Conservation (phyloP, 1,140 invertebrate genomes). For the Colletes latitarsis region DNA sequence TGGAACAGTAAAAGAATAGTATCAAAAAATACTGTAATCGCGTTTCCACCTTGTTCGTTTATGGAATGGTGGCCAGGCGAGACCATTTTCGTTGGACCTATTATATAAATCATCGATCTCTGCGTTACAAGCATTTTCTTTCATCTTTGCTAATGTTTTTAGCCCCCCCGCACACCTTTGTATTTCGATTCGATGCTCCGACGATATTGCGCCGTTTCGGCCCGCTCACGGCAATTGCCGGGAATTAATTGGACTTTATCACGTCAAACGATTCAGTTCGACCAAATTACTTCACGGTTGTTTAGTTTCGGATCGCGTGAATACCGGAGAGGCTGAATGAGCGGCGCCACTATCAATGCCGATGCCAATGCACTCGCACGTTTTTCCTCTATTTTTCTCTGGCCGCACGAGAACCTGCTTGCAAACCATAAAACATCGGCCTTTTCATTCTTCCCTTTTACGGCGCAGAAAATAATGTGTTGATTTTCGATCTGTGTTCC, state of each 20-base stretch:
- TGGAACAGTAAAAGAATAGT: too few relatives aligned
- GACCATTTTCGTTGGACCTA: too few relatives aligned
- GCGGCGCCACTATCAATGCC: slow-evolving; percentile 44
- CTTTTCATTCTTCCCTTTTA: slow-evolving; percentile 13
- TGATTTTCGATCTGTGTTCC: slow-evolving; percentile 21
- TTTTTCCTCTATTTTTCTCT: slow-evolving; percentile 39
- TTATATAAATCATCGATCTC: too few relatives aligned
- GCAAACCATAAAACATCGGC: slow-evolving; percentile 25
- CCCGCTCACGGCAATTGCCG: slow-evolving; percentile 40
- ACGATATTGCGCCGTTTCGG: slow-evolving; percentile 36
- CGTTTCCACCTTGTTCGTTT: too few relatives aligned
- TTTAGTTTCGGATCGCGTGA: slow-evolving; percentile 65
- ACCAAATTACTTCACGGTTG: slow-evolving; percentile 63
- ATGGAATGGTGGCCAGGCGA: too few relatives aligned
- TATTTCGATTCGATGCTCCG: slow-evolving; percentile 46
- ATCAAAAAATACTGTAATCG: too few relatives aligned
- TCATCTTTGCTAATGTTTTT: background rate
- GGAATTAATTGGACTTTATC: slow-evolving; percentile 67
- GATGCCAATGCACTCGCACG: slow-evolving; percentile 13
- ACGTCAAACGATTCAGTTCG: slow-evolving; percentile 62
- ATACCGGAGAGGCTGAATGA: slow-evolving; percentile 33
- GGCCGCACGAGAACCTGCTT: background rate
- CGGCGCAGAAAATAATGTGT: slow-evolving; percentile 21
- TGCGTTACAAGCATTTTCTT: background rate
- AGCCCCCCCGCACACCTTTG: background rate